A percentile compares a stretch with the other conserved stretches of the same genome.
Evolutionary conservation across 64 coral and sea anemone species (phyloP).

Genomic region (Orbicella faveolata): DNA sequence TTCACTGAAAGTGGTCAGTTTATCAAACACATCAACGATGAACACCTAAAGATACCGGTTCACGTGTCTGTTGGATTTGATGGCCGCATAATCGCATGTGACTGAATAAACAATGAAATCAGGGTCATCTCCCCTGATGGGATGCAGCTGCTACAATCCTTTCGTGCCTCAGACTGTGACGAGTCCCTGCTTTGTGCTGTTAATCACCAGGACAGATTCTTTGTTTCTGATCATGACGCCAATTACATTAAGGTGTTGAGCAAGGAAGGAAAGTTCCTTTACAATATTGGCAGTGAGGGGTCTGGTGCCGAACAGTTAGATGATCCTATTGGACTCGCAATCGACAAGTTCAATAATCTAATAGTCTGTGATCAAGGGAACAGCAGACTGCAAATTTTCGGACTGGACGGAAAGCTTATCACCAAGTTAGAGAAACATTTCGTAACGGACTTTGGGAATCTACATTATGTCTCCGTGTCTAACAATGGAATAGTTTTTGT

Average conservation of each 20-base stretch:
- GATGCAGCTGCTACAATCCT: no score
- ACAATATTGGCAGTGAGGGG: neutral
- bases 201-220: neutral
- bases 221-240: conserved; percentile 12
- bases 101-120: no score
- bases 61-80: no score
- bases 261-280: no score
- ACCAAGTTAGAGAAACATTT: neutral
- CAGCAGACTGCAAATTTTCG: conserved; percentile 16
- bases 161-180: neutral
- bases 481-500: conserved; percentile 2
- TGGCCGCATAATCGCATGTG: no score
- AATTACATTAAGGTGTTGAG: neutral
- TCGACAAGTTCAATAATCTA: neutral
- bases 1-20: neutral
- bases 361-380: conserved; percentile 30
- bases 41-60: no score
- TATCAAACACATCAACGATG: no score
- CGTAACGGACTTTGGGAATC: neutral
- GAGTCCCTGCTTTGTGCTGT: neutral
- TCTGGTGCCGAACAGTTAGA: neutral
- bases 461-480: neutral
- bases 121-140: no score
- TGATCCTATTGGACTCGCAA: neutral
- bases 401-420: conserved; percentile 16